Percentiles rank a stretch among this genome's conserved stretches.
These are phyloP conservation scores for Saccostrea echinata DNA, from an alignment of 1,140 invertebrate species.

Conservation along the genomic window DNA sequence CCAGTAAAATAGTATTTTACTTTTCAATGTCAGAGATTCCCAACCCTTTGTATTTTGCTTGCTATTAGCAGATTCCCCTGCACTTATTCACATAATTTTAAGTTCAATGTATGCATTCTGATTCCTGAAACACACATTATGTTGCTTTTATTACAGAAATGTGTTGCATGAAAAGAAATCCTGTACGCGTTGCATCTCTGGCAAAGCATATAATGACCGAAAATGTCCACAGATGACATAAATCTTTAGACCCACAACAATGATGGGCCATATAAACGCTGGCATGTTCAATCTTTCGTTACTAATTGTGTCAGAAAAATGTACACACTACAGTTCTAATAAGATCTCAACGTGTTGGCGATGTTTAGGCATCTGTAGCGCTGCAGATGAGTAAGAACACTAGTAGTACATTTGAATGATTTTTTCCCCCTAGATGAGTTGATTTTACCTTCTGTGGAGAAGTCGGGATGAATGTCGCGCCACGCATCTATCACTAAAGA, in stretches of 20 bases:
- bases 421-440: not conserved
- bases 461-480: constrained; percentile 60
- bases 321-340: not conserved
- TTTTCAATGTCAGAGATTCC: not conserved
- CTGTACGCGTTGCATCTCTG: not conserved
- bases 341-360: not conserved
- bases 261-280: not conserved
- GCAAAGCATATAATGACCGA: not conserved
- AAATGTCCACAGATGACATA: not conserved
- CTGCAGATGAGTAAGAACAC: not conserved
- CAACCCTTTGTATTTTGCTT: not conserved
- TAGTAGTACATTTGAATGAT: too few relatives aligned
- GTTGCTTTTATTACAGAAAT: constrained; percentile 22
- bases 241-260: not conserved
- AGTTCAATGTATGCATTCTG: constrained; percentile 12
- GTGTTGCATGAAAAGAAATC: constrained; percentile 24
- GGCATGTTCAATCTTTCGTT: constrained; percentile 30
- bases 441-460: constrained; percentile 60
- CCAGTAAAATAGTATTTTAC: not conserved
- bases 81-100: not conserved
- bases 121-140: not conserved
- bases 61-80: constrained; percentile 6
- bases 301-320: not conserved
- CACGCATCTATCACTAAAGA: constrained; percentile 65
- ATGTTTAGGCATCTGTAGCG: not conserved